A percentile compares a stretch with the other conserved stretches of the same genome.
phyloP scores from a whole-genome alignment of 2,797 vertebrate genomes.

The Crocidura indochinensis region DNA sequence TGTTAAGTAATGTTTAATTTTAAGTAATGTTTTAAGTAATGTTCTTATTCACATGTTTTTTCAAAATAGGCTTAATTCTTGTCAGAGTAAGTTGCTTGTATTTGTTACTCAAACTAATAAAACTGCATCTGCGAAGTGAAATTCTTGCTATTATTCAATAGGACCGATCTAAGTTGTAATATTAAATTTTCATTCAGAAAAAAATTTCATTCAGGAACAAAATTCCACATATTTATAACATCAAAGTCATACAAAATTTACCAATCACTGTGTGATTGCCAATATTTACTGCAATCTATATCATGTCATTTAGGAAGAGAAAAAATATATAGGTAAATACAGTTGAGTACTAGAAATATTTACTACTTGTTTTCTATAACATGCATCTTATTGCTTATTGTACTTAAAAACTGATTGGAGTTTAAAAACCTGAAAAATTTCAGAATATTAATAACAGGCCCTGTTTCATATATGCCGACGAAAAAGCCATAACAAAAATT shows the following conservation, averaged over 20 bases:
- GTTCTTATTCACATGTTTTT: slow-evolving; percentile 77
- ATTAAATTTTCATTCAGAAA: slow-evolving; percentile 67
- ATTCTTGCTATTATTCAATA: slow-evolving; percentile 59
- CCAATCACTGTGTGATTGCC: slow-evolving; percentile 45
- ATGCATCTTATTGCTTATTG: slow-evolving; percentile 29
- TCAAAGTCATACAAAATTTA: slow-evolving; percentile 68
- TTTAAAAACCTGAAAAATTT: slow-evolving; percentile 18
- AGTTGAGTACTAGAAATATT: slow-evolving; percentile 51
- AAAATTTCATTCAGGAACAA: slow-evolving; percentile 67
- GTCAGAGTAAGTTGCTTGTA: slow-evolving; percentile 79
- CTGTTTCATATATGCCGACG: not conserved
- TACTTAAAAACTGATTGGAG: slow-evolving; percentile 17
- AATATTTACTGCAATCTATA: slow-evolving; percentile 4
- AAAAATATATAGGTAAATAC: not conserved
- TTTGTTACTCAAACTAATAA: slow-evolving; percentile 77
- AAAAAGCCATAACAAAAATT: not conserved
- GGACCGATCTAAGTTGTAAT: slow-evolving; percentile 36
- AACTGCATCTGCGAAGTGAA: slow-evolving; percentile 73
- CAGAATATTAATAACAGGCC: not conserved
- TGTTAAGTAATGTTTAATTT: slow-evolving; percentile 68
- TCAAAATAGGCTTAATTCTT: slow-evolving; percentile 79
- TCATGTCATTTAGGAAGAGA: slow-evolving; percentile 13
- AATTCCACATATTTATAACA: slow-evolving; percentile 60
- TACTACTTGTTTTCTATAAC: slow-evolving; percentile 22
- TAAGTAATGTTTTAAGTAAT: slow-evolving; percentile 76